phyloP scores from a whole-genome alignment of 2,113 vertebrate genomes.

The Chaetodon trifascialis region DNA sequence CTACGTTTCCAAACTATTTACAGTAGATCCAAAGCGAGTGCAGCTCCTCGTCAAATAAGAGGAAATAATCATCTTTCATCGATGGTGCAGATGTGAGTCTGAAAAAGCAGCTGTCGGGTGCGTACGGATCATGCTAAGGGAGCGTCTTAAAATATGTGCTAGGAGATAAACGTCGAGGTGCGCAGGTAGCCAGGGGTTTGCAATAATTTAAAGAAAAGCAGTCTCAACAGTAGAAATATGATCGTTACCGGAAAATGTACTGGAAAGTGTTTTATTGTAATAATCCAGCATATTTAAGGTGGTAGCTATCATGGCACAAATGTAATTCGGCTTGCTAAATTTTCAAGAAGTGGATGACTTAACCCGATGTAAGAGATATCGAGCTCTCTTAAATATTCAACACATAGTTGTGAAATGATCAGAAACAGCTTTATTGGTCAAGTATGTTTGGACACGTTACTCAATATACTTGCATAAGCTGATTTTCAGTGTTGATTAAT shows the following conservation, averaged over 20 bases:
- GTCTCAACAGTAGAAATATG: background rate
- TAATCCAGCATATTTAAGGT: background rate
- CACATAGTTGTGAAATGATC: too few relatives aligned
- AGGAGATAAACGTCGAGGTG: conserved; percentile 79
- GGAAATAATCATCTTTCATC: background rate
- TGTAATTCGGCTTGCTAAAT: background rate
- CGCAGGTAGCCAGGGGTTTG: conserved; percentile 43
- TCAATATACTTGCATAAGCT: background rate
- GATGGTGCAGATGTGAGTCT: conserved; percentile 22
- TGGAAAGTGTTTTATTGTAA: background rate
- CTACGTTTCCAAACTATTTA: background rate
- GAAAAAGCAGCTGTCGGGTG: conserved; percentile 25
- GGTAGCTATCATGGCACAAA: background rate
- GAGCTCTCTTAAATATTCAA: background rate
- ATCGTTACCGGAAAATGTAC: background rate
- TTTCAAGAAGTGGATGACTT: background rate
- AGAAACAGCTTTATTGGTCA: too few relatives aligned
- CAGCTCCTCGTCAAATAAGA: background rate
- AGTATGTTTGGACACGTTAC: background rate
- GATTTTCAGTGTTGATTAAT: background rate
- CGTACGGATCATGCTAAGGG: conserved; percentile 72
- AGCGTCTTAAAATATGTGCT: conserved; percentile 83
- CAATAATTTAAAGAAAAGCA: background rate
- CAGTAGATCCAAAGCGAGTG: background rate
- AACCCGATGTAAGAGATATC: background rate